Evolutionary conservation across 1,140 invertebrate species (phyloP).

Genomic region (Araneus ventricosus): DNA sequence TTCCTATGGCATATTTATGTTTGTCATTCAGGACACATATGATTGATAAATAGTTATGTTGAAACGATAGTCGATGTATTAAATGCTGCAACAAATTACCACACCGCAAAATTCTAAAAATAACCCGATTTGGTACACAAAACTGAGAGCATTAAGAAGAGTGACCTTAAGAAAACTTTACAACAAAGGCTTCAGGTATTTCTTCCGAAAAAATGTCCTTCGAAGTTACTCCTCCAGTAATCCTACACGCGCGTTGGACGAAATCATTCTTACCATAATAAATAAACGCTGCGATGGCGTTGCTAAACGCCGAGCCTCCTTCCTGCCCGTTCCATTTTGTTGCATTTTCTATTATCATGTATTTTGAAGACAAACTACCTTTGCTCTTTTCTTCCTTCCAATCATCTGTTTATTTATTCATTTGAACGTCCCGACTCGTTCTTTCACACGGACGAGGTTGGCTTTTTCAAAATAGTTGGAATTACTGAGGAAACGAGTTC

Average conservation of each 20-base stretch:
- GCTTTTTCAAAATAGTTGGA: background rate
- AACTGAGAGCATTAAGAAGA: background rate
- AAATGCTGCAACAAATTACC: too few relatives aligned
- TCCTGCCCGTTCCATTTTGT: background rate
- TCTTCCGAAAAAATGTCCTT: constrained; percentile 28
- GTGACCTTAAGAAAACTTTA: background rate
- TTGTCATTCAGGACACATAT: too few relatives aligned
- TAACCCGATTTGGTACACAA: too few relatives aligned
- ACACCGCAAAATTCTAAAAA: too few relatives aligned
- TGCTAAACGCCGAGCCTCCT: background rate
- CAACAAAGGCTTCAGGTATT: background rate
- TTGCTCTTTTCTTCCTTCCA: background rate
- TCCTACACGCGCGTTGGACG: background rate
- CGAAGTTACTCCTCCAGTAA: constrained; percentile 6
- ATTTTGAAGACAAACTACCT: background rate
- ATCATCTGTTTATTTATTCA: constrained; percentile 15
- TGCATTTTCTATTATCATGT: constrained; percentile 20
- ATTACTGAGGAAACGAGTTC: background rate
- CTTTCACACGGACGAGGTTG: background rate
- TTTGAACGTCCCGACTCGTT: background rate
- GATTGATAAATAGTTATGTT: too few relatives aligned
- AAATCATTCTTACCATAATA: background rate
- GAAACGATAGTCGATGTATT: too few relatives aligned
- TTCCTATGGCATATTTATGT: too few relatives aligned
- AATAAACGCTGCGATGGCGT: constrained; percentile 8